Evolutionary conservation across 2,113 vertebrate genomes (phyloP), one percentile per base, ranked within the genome.

Genomic region (Psittacus erithacus): DNA sequence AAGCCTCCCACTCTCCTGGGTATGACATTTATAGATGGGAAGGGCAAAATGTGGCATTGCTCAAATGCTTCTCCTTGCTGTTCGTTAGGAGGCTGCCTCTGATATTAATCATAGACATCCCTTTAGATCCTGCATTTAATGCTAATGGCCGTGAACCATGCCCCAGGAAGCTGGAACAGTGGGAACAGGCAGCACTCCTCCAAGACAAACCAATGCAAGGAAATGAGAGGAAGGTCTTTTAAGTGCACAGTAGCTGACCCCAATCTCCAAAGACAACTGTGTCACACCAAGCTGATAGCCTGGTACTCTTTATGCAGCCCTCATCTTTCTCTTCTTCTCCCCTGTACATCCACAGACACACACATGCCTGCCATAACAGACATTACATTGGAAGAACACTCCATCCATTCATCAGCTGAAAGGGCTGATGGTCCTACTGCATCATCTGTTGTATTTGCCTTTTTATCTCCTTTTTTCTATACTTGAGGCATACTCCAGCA

Each of bases 241-340:
- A 22, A 57, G 39, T 1, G 9, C 52, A 11, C 19, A 63, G 52
- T 2, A 55, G 11, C 52, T 31, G 43, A 33, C n/a, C 62, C 77
- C 29, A 7, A 0, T 11, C 43, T 33, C 63, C 47, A 25, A 3
- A 0, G 1, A 59, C 76, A 63, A 0, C 59, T 6, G n/a, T 63
- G 62, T 16, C n/a, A 59, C 33, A 59, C 55, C 55, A 41, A 64
- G 49, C 29, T 52, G 68, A 29, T 41, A 75, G 50, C 22, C 46
- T 13, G 17, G 19, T 22, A 4, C 15, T 20, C 33, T 50, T 50
- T 23, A 31, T 5, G 16, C 70, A 64, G 70, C 16, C 53, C 82
- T 19, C 24, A n/a, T 6, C 31, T 28, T 43, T 4, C 69, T 31
- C 57, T 71, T 22, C 52, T 27, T 12, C 11, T 20, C 24, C 20